Evolutionary conservation across 64 coral and sea anemone genomes (phyloP).

Genomic region (Pachyseris speciosa): DNA sequence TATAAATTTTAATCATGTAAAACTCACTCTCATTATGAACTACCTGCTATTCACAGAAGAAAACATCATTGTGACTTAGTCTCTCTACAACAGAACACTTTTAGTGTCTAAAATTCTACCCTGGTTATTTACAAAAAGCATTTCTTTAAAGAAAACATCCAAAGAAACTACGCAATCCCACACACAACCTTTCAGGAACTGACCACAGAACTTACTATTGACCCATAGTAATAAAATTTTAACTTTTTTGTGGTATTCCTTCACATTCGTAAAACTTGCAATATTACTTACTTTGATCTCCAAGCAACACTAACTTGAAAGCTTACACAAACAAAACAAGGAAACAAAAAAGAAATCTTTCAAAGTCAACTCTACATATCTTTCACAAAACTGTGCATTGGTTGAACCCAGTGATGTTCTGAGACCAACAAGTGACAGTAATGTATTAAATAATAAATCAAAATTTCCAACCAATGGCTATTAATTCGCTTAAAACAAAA

Average conservation of each 20-base stretch:
- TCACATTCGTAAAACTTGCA: neutral
- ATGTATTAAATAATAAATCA: conserved; percentile 33
- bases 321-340: neutral
- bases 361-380: neutral
- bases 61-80: neutral
- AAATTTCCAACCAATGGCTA: conserved; percentile 16
- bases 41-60: conserved; percentile 2
- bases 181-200: conserved; percentile 15
- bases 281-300: neutral
- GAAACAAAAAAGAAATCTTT: neutral
- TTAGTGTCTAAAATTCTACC: neutral
- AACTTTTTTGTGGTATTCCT: conserved; percentile 51
- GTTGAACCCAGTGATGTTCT: neutral
- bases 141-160: neutral
- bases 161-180: neutral
- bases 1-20: conserved; percentile 57
- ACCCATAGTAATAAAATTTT: conserved; percentile 43
- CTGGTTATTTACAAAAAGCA: neutral
- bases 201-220: conserved; percentile 18
- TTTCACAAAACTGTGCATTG: neutral
- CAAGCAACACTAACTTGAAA: neutral
- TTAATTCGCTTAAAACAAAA: conserved; percentile 36
- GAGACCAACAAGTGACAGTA: conserved; percentile 28
- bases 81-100: neutral
- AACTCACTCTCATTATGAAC: neutral